Base-by-base conservation (phyloP, 2,888 invertebrate genomes). In the Cordilura impudica region DNA sequence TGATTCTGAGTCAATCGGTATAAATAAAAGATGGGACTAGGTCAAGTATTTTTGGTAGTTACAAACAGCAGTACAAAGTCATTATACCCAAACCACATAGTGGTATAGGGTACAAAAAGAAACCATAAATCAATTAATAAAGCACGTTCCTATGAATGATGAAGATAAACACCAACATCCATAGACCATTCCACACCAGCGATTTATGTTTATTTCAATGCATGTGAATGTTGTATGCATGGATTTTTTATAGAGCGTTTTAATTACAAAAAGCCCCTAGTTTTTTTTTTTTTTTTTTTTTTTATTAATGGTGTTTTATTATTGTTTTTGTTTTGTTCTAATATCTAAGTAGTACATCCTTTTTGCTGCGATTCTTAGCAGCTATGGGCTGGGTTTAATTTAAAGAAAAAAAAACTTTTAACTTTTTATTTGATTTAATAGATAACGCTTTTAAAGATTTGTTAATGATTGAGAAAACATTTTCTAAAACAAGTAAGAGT, bases 71-170 rank as follows among this genome's bases (percentile, higher is more conserved):
- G n/a, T n/a, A n/a, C n/a, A n/a, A n/a, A n/a, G n/a, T n/a, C n/a
- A n/a, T n/a, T n/a, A n/a, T n/a, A n/a, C n/a, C n/a, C n/a, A n/a
- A n/a, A n/a, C n/a, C n/a, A n/a, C n/a, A n/a, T n/a, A n/a, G n/a
- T n/a, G n/a, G n/a, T n/a, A n/a, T n/a, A n/a, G n/a, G n/a, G n/a
- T n/a, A n/a, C 45, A 23, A 49, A 39, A 23, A 51, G 26, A 19
- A 14, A n/a, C 8, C 60, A 77, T 77, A 71, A 77, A 77, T 77
- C 66, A 77, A 77, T 71, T 77, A 66, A 72, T 72, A 71, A 71
- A 77, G 71, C 77, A 71, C 61, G 66, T 78, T 78, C 69, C 58
- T 16, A 12, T 78, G 53, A 23, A 19, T 63, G 69, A 49, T 60
- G 61, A 23, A 19, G 29, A 39, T 56, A 39, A 47, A 70, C 10